phyloP scores from a whole-genome alignment of 2,888 invertebrate genomes.

The Calameuta pallipes region DNA sequence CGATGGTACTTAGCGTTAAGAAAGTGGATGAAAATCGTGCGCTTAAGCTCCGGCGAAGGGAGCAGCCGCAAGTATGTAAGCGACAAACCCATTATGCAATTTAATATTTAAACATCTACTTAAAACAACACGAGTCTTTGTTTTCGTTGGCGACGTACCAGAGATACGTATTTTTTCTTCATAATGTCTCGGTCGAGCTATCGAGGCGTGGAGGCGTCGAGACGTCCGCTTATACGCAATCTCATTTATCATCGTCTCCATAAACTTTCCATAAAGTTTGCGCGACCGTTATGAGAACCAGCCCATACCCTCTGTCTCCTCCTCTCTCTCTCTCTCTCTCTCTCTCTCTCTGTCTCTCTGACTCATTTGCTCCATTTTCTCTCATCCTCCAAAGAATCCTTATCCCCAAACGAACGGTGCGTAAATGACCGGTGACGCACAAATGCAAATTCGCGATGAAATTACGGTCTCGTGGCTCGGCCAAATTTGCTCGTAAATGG shows the following conservation, averaged over 20 bases:
- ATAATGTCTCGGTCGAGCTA: background rate
- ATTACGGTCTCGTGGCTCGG: background rate
- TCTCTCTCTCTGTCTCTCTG: no score
- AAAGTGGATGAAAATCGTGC: background rate
- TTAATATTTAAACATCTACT: slow-evolving; percentile 30
- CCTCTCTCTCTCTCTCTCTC: background rate
- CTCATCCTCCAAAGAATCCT: slow-evolving; percentile 9
- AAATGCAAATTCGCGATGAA: slow-evolving; percentile 8
- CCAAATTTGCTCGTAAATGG: background rate
- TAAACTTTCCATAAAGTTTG: slow-evolving; percentile 23
- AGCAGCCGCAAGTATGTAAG: background rate
- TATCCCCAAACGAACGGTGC: slow-evolving; percentile 11
- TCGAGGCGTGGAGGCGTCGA: background rate
- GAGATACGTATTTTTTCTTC: background rate
- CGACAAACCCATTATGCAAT: slow-evolving; percentile 22
- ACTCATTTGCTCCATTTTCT: background rate
- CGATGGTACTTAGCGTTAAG: background rate
- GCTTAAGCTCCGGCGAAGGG: no score
- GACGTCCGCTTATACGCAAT: background rate
- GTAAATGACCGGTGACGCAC: slow-evolving; percentile 6
- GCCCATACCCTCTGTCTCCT: background rate
- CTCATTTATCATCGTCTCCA: slow-evolving; percentile 24
- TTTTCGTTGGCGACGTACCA: background rate
- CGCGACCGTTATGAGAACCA: slow-evolving; percentile 7
- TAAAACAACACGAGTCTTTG: background rate